Conservation (phyloP, 2,888 invertebrate genomes). For the Malthinus flaveolus region DNA sequence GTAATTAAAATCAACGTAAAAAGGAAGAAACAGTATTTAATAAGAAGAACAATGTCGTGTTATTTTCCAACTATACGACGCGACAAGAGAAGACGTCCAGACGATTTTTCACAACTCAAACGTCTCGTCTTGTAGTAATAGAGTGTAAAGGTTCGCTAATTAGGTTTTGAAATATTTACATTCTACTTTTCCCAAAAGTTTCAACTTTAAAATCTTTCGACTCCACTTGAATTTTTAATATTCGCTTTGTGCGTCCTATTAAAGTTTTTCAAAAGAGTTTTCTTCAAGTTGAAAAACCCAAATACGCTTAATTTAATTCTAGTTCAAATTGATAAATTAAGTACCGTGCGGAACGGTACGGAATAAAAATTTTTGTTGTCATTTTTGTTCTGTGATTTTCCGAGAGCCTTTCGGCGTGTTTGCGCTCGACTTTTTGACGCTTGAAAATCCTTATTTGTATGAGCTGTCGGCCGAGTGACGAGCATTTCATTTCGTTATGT, state of each 20-base stretch:
- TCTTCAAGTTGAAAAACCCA: background rate
- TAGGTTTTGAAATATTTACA: constrained; percentile 25
- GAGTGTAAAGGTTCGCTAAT: constrained; percentile 10
- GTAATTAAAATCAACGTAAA: constrained; percentile 18
- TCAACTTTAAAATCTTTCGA: constrained; percentile 7
- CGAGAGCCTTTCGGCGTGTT: too few relatives aligned
- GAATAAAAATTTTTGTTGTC: too few relatives aligned
- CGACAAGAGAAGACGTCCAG: background rate
- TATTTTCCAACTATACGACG: background rate
- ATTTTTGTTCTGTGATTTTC: too few relatives aligned
- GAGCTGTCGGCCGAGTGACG: too few relatives aligned
- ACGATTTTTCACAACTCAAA: constrained; percentile 2
- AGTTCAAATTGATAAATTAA: too few relatives aligned
- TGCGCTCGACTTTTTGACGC: too few relatives aligned
- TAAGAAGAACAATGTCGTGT: background rate
- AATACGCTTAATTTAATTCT: background rate
- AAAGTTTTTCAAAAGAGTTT: background rate
- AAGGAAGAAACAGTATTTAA: constrained; percentile 9
- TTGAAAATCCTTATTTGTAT: too few relatives aligned
- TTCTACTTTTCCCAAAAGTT: constrained; percentile 13
- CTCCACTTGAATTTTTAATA: constrained; percentile 24
- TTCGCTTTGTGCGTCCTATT: constrained; percentile 8
- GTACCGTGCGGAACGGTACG: too few relatives aligned
- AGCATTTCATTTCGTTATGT: too few relatives aligned
- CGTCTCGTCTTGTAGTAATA: too few relatives aligned